Base-by-base conservation (phyloP, 2,888 invertebrate species). In the Leptopilina myrica region DNA sequence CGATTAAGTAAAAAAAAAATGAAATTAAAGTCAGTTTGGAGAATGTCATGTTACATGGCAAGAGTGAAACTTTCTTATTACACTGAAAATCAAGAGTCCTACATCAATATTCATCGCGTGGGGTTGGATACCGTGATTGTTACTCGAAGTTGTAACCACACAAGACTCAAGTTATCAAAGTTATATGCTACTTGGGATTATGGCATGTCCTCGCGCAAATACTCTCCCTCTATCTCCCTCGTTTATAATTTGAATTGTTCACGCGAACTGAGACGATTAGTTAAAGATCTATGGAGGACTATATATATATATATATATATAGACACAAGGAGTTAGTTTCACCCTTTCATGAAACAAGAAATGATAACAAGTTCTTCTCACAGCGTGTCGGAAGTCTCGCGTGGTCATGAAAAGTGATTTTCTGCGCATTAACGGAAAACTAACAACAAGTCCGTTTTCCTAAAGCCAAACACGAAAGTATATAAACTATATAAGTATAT, bases 321-420 rank as follows among this genome's bases (percentile, higher is more conserved):
- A 43, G 43, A 15, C 12, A 49, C 26, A 9, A 8, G 53, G 53
- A 53, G 14, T 53, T 26, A 33, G 33, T 12, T 53, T 56, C n/a
- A 33, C 26, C 56, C 69, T 26, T 73, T n/a, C 69, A 26, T 26
- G 33, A 53, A 43, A 8, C 53, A 73, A 73, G 69, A 73, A 73
- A 73, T 66, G 66, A 43, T 73, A 53, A 73, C 69, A 73, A 73
- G 56, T 73, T 56, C 69, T 73, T 73, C 53, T 73, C 7, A 43
- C 53, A 53, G 26, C 33, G 26, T 33, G 33, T 53, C 8, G 67
- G 67, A 73, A 73, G 53, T 49, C 49, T 73, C 56, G 26, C 56
- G 53, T 73, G 69, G 53, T 33, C 69, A 53, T 73, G 49, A 26
- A 73, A 73, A 43, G 33, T 53, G 33, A 73, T 73, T 56, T 53